These are phyloP conservation scores for Laticauda laticaudata DNA, from an alignment of 2,113 vertebrate species.

Conservation along the genomic window DNA sequence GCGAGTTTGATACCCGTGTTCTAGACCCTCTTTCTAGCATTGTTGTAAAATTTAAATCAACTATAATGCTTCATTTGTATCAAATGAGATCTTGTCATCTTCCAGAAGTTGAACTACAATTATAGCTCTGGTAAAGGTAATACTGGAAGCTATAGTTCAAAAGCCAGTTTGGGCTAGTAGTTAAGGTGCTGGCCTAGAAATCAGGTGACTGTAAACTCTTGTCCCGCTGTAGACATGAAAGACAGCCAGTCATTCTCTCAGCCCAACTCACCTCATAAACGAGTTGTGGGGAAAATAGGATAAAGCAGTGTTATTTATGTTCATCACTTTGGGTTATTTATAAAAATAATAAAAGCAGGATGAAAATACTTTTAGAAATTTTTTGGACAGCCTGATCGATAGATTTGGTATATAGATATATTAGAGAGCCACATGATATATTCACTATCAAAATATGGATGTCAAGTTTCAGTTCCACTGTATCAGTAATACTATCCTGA, in stretches of 20 bases:
- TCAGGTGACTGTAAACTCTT: background rate
- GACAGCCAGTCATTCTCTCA: background rate
- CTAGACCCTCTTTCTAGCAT: background rate
- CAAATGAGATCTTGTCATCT: background rate
- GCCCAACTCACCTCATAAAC: too few species aligned
- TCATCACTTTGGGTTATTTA: background rate
- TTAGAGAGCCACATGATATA: background rate
- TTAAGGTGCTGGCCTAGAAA: background rate
- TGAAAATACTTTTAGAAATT: background rate
- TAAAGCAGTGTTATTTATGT: background rate
- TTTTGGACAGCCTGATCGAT: background rate
- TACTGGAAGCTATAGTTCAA: background rate
- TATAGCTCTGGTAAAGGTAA: background rate
- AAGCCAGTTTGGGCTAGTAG: background rate
- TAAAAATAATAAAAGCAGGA: background rate
- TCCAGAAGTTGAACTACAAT: background rate
- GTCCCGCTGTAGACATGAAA: background rate
- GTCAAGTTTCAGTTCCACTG: background rate
- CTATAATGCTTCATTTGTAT: background rate
- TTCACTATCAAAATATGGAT: background rate
- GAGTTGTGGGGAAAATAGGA: background rate
- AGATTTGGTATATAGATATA: background rate
- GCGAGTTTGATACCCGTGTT: too few species aligned
- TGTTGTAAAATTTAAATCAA: background rate
- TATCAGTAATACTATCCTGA: background rate